Base-by-base conservation (phyloP, 2,797 vertebrate species). In the Cetoscarus ocellatus region DNA sequence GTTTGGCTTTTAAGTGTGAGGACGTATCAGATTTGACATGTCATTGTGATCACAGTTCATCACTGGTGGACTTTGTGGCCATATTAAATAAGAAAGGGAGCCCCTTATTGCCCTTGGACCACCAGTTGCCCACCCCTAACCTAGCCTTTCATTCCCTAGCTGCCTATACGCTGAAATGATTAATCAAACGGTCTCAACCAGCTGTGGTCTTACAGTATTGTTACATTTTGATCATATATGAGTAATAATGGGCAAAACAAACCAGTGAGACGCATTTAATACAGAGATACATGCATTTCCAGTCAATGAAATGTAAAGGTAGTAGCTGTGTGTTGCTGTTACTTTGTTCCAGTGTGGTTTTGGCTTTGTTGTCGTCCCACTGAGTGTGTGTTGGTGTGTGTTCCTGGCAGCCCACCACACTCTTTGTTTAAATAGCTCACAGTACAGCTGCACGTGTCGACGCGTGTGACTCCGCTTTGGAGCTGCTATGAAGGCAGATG, bases 401-500 rank as follows among this genome's bases (percentile, higher is more conserved):
- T 58, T 73, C 47, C 62, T 68, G 77, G 77, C 75, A 87, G 75
- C 75, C 79, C 73, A 79, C 68, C 63, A 56, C 88, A 81, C 73
- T 92, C 93, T 94, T 94, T 95, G 91, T 94, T 93, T 93, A 92
- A 91, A 90, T 90, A 86, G 85, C 91, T 88, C 75, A 38, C 86
- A 70, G 90, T 89, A 90, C 88, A 90, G 83, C 87, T 84, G 88
- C 94, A 94, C 94, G 92, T 94, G 93, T 93, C 87, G 55, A 54
- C 74, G 89, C 92, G 93, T 94, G 93, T 94, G 93, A 94, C 93
- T 91, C 58, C 19, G 77, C 70, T 68, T 79, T 18, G 44, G 61
- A 64, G 77, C 82, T 61, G 72, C 76, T 59, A 11, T 49, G 61
- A 61, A 68, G 67, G 14, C 75, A 69, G 44, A 38, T 40, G 64